Evolutionary conservation across 2,888 invertebrate genomes (phyloP), one percentile per base, ranked within the genome.

Genomic region (Epirrita christyi): DNA sequence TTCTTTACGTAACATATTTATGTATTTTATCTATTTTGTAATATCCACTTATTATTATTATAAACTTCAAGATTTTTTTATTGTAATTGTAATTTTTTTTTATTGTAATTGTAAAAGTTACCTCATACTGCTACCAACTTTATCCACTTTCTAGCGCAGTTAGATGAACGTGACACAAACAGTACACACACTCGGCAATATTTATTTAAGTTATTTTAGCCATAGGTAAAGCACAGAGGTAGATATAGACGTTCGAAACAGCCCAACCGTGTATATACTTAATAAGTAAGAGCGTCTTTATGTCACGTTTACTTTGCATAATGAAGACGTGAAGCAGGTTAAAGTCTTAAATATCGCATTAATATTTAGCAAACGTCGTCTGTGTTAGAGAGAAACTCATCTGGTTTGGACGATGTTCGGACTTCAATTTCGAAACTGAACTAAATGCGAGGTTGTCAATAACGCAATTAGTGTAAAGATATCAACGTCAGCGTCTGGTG

Each of bases 391-490:
- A 59, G 59, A 67, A 60, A 54, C 55, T 52, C 55, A 62, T 66
- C 57, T 64, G 56, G 61, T 8, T 61, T 63, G 59, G 54, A 43
- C 61, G 55, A 61, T 64, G 64, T 58, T 55, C 59, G 53, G 55
- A 51, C 60, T 51, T 59, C 51, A 53, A 62, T 83, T 84, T 80
- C 80, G 81, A 79, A 85, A 83, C 76, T 73, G 70, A 80, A 80
- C 80, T 79, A 80, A 81, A 83, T 76, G 78, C 79, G 75, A 75
- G 71, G 73, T 81, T 87, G 90, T 90, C 91, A 91, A 90, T 91
- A 91, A 82, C 81, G 86, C 81, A 88, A 90, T 92, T 89, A 91
- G 89, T 83, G 87, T 88, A 84, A 86, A 89, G 84, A 83, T 84
- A 86, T 90, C 87, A 88, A 86, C 89, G 88, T 87, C 87, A 79